Conservation (phyloP, 2,113 vertebrate species). For the Muntiacus reevesi region DNA sequence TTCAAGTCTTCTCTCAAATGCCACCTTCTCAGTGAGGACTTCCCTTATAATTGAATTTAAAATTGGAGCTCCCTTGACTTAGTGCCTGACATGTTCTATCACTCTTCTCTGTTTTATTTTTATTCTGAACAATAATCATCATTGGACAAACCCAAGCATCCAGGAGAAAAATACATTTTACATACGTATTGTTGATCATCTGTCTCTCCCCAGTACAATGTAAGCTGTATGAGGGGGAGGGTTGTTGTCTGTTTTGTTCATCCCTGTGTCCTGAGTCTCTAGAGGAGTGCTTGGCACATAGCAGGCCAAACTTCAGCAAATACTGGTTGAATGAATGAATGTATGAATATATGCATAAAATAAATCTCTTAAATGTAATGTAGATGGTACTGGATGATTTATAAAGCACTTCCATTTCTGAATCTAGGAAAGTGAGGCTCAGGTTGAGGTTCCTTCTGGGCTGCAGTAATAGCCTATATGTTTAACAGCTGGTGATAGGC, state of each 20-base stretch:
- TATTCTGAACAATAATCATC: background rate
- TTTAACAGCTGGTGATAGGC: background rate
- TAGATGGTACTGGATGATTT: background rate
- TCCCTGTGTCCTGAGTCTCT: background rate
- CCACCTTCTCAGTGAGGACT: background rate
- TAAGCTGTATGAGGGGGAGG: background rate
- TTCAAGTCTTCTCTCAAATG: background rate
- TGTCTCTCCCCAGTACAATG: background rate
- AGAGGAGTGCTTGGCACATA: background rate
- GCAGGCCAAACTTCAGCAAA: background rate
- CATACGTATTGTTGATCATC: background rate
- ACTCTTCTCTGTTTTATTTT: background rate
- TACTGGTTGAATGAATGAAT: constrained; percentile 15
- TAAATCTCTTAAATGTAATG: background rate
- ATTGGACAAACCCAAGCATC: background rate
- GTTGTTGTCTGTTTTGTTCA: background rate
- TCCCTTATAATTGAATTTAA: background rate
- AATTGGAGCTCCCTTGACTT: background rate
- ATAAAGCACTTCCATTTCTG: background rate
- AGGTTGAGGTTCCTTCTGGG: background rate
- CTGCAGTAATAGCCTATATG: background rate
- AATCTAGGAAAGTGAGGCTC: background rate
- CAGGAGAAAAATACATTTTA: background rate
- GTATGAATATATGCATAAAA: background rate
- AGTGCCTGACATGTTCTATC: background rate